Evolutionary conservation across 2,888 invertebrate species (phyloP), one percentile per base, ranked within the genome.

Genomic region (Lasiommata megera): DNA sequence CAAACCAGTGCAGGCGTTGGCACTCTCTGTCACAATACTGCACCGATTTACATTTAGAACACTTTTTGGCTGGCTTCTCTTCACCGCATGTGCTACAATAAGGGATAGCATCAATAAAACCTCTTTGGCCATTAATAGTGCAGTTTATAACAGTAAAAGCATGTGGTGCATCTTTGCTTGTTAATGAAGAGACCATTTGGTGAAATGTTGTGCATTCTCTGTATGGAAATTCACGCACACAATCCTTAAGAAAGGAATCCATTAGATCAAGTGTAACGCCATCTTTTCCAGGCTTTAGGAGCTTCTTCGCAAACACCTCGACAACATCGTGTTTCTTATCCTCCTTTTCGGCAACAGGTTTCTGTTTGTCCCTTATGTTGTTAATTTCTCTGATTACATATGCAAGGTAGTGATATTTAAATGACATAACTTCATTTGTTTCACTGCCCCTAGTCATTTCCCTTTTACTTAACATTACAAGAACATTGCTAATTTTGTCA

Each of bases 21-120:
- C 99, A 99, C 74, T 96, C 95, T 60, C 96, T 92, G 82, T 97
- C 96, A 86, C 99, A 99, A 79, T 99, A 99, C 77, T 96, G 95
- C 52, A 97, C 97, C 57, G 93, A 93, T 92, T 97, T 98, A 84
- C 99, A 99, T 79, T 96, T 96, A 8, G 98, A 95, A 83, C 99
- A 99, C 80, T 98, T 97, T 79, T 98, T 98, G 6, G 94, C 93
- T 0, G 98, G 97, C 67, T 96, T 95, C 70, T 97, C 96, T 72
- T 97, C 96, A 0, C 96, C 96, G 74, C 98, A 98, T 0, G 97
- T 95, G 57, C 94, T 94, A 79, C 98, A 98, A 72, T 91, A 93
- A 9, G 92, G 90, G 51, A 93, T 92, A 11, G 94, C 92, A 60
- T 93, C 92, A 69, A 93, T 92, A 79, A 97, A 96, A 0, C 95